phyloP scores from a whole-genome alignment of 2,888 invertebrate genomes.

The Drosophila lutescens region DNA sequence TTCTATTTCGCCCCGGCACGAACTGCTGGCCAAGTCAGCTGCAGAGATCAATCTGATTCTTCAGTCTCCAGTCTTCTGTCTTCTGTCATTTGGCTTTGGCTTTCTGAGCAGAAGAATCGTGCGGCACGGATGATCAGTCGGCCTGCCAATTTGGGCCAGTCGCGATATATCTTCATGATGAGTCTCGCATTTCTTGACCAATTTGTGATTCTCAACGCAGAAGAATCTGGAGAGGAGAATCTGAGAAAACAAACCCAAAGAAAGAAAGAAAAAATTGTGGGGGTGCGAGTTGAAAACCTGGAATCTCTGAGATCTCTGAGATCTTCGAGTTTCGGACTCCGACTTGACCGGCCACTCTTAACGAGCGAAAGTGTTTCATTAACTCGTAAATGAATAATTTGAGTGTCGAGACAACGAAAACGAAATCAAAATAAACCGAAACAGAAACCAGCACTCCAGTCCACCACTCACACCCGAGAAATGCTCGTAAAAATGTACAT shows the following conservation, averaged over 20 bases:
- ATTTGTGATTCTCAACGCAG: slow-evolving; percentile 60
- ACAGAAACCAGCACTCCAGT: slow-evolving; percentile 16
- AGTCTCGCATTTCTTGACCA: slow-evolving; percentile 56
- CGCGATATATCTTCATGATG: slow-evolving; percentile 44
- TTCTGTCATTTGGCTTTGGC: slow-evolving; percentile 41
- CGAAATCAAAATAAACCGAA: slow-evolving; percentile 59
- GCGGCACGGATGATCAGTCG: slow-evolving; percentile 70
- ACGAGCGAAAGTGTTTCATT: slow-evolving; percentile 76
- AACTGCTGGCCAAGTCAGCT: slow-evolving; percentile 32
- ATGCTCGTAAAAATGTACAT: slow-evolving; percentile 64
- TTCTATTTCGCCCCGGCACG: slow-evolving; percentile 65
- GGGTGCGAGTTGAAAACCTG: slow-evolving; percentile 22
- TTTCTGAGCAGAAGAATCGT: slow-evolving; percentile 51
- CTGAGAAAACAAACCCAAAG: neutral
- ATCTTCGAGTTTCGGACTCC: neutral
- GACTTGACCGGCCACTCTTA: slow-evolving; percentile 51
- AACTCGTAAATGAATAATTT: slow-evolving; percentile 63
- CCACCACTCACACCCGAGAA: slow-evolving; percentile 31
- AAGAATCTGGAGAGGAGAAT: slow-evolving; percentile 26
- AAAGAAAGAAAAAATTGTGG: slow-evolving; percentile 21
- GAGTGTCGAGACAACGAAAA: slow-evolving; percentile 46
- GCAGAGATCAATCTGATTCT: slow-evolving; percentile 47
- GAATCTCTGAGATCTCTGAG: neutral
- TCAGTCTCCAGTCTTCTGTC: slow-evolving; percentile 31
- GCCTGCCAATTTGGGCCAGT: slow-evolving; percentile 68